These are phyloP conservation scores for Blennius ocellaris DNA, from an alignment of 2,113 vertebrate genomes.

Conservation along the genomic window DNA sequence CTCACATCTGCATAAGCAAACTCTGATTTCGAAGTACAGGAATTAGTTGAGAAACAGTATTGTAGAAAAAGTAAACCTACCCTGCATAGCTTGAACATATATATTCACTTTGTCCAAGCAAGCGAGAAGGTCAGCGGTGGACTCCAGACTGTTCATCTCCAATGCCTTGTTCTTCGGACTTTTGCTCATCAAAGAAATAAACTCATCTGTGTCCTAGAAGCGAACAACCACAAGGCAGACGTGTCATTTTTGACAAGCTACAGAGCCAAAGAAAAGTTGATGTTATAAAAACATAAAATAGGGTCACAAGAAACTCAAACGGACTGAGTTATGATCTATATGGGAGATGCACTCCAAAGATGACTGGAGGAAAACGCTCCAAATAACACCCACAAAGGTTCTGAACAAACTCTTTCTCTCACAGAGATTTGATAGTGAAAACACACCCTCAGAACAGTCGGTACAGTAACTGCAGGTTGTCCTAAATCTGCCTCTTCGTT, in stretches of 20 bases:
- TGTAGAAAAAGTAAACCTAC: slow-evolving; percentile 38
- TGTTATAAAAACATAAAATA: background rate
- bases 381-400: too few species aligned
- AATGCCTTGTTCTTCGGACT: slow-evolving; percentile 76
- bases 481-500: slow-evolving; percentile 28
- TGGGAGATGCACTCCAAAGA: too few species aligned
- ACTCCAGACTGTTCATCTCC: slow-evolving; percentile 60
- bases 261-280: background rate
- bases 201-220: slow-evolving; percentile 74
- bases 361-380: too few species aligned
- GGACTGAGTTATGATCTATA: too few species aligned
- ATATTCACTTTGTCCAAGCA: slow-evolving; percentile 77
- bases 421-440: background rate
- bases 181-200: slow-evolving; percentile 72
- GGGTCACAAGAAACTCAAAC: too few species aligned
- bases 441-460: slow-evolving; percentile 75
- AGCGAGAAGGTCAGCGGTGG: slow-evolving; percentile 63
- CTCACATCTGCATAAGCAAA: too few species aligned
- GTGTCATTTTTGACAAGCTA: background rate
- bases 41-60: too few species aligned
- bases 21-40: too few species aligned
- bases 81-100: slow-evolving; percentile 79
- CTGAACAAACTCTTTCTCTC: background rate
- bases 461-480: slow-evolving; percentile 43
- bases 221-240: background rate